Base-by-base conservation (phyloP, 2,888 invertebrate species). In the Leucozona laternaria region DNA sequence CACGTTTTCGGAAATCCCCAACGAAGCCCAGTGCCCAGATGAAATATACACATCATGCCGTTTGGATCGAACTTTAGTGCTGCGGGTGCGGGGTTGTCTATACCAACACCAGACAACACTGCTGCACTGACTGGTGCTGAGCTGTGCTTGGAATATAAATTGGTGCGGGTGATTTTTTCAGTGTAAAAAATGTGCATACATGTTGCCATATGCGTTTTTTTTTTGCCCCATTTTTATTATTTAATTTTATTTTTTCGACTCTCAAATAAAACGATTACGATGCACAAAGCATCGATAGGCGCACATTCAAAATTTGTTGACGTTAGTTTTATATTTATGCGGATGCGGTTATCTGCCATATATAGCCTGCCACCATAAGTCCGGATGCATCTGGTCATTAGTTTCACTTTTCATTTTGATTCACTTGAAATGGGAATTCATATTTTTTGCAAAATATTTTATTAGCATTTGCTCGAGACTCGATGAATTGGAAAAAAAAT, bases 111-210 rank as follows among this genome's bases (percentile, higher is more conserved):
- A 64, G 75, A 62, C 80, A 50, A 50, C 50, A 50, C 50, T 22
- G 13, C 2, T 50, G 50, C 17, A 4, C 11, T 43, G n/a, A 2
- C 7, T n/a, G 45, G 5, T 20, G 57, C 31, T 31, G n/a, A 20
- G 48, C 62, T 70, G 76, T 64, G 76, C 48, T 57, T 64, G 62
- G 80, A 76, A 81, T 81, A 76, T 64, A 45, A 81, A 81, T 76
- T 60, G 62, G 6, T 17, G 37, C 55, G 53, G 62, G 37, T 62
- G 60, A 62, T 76, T 60, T 80, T 62, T 60, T 17, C 62, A 80
- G 48, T 55, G 75, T 64, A 75, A 58, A 40, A 34, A n/a, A 43
- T 53, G 7, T 60, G 25, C 11, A 5, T 72, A 31, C 17, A 60
- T 68, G 50, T 58, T 20, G 40, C 40, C 20, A 20, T n/a, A 55